Evolutionary conservation across 2,113 vertebrate genomes (phyloP), one percentile per base, ranked within the genome.

Genomic region (Grammomys dolichurus): DNA sequence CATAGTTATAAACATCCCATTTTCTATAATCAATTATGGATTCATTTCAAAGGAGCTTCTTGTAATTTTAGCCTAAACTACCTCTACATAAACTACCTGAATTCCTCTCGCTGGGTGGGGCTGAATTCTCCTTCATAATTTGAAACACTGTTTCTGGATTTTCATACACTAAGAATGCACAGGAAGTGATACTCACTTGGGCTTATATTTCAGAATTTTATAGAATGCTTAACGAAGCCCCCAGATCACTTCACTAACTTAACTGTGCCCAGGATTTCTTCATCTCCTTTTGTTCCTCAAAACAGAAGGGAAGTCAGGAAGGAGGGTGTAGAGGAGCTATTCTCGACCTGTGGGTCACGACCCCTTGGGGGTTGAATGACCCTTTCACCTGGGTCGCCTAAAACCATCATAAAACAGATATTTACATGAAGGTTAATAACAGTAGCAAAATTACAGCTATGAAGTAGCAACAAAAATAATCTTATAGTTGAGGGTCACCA

Each of bases 41-140:
- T 63, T 80, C 58, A 92, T 94, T 96, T 67, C 76, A 24, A 80
- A 31, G 77, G 94, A 77, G 26, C 3, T 33, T 90, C 28, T 95
- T 86, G 46, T 67, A 72, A 94, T 72, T 92, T 95, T 80, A 96
- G 51, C 40, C 22, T 89, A 76, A 96, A 72, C n/a, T 90, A 76
- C 36, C 33, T 94, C 43, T 65, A 69, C 9, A 14, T 87, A 96
- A 95, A 94, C 51, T 33, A 63, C 48, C 11, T 81, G 88, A 91
- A 86, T 94, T 93, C 46, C 76, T 58, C 13, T 90, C 76, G 81
- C 19, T 94, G n/a, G 1, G 11, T 72, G 28, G 96, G 89, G 51
- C 54, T 65, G 26, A 89, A 94, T 94, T 82, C 69, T 81, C 67
- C 17, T 73, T 95, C 89, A 22, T 82, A 73, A 91, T 28, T 51